Evolutionary conservation across 2,113 vertebrate genomes (phyloP).

Genomic region (Calyptomena viridis): DNA sequence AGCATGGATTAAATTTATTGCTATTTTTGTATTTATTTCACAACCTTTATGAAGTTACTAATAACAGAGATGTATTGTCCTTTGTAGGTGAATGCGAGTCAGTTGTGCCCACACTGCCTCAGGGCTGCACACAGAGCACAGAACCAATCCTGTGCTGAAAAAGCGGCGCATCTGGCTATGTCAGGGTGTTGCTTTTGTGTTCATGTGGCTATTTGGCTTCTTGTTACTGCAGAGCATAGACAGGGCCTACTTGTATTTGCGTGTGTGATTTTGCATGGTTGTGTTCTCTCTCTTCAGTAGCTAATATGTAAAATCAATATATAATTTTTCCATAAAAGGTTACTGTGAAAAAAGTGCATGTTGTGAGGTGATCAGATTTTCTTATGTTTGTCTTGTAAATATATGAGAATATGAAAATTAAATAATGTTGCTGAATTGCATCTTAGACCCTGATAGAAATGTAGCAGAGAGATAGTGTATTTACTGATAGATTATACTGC

Average conservation of each 20-base stretch:
- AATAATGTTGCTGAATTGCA: neutral
- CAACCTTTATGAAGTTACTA: neutral
- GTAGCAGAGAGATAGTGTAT: neutral
- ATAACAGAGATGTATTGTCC: neutral
- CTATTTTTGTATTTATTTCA: neutral
- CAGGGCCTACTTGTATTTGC: neutral
- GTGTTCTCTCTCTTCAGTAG: neutral
- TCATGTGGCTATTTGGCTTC: neutral
- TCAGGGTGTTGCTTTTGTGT: neutral
- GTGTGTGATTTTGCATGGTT: neutral
- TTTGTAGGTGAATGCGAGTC: neutral
- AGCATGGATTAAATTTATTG: neutral
- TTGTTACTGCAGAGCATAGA: accelerated
- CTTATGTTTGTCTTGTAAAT: neutral
- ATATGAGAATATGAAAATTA: neutral
- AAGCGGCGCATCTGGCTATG: accelerated
- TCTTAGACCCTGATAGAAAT: neutral
- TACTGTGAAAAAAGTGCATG: neutral
- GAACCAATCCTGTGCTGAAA: neutral
- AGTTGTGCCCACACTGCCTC: neutral
- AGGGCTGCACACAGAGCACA: neutral
- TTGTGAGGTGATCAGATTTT: neutral
- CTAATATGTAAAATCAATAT: neutral
- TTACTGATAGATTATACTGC: neutral
- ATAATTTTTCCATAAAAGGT: neutral